phyloP scores from a whole-genome alignment of 2,113 vertebrate species.

The Formicarius rufipectus region DNA sequence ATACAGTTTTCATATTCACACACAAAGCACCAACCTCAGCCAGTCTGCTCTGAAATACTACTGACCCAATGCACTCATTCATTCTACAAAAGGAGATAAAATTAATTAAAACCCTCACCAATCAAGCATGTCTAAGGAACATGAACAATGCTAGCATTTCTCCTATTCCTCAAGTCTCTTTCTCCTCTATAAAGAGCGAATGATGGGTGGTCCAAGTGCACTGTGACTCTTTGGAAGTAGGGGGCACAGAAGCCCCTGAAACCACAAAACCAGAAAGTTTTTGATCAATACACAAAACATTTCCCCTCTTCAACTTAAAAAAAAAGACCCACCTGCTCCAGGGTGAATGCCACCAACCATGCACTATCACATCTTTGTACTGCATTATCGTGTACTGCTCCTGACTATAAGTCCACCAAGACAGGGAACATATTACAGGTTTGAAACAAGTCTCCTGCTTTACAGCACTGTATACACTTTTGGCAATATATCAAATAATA shows the following conservation, averaged over 20 bases:
- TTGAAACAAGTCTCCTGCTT: conserved; percentile 12
- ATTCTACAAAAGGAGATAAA: neutral
- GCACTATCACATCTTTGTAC: conserved; percentile 45
- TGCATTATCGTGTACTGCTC: conserved; percentile 23
- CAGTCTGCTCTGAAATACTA: neutral
- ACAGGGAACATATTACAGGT: neutral
- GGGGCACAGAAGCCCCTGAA: conserved; percentile 13
- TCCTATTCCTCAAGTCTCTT: neutral
- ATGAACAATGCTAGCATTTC: neutral
- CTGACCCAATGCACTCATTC: neutral
- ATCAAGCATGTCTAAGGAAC: neutral
- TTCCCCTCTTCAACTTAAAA: neutral
- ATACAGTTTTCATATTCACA: neutral
- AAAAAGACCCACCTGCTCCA: conserved; percentile 58
- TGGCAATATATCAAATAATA: conserved; percentile 35
- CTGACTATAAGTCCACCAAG: neutral
- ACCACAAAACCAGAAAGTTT: neutral
- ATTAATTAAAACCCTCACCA: neutral
- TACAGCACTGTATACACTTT: conserved; percentile 3
- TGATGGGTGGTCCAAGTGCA: neutral
- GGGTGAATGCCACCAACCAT: conserved; percentile 35
- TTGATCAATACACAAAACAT: neutral
- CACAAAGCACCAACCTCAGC: neutral
- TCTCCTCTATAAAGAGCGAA: neutral
- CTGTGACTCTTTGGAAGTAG: neutral